These are phyloP conservation scores for Meriones psammophilus DNA, from an alignment of 2,797 vertebrate genomes.

Conservation along the genomic window DNA sequence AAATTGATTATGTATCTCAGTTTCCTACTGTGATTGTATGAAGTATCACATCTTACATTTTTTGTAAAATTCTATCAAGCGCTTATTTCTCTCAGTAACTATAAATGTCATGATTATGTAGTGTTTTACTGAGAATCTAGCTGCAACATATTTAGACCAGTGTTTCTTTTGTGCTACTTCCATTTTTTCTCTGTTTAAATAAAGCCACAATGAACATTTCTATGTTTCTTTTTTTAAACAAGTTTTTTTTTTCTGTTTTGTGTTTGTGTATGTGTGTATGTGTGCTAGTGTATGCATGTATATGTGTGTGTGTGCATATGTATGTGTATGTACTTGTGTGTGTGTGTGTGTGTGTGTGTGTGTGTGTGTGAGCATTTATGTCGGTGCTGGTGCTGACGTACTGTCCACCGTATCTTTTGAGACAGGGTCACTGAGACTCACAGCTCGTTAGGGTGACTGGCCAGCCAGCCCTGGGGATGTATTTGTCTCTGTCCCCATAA, in stretches of 20 bases:
- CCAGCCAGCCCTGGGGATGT: neutral
- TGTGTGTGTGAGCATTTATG: neutral
- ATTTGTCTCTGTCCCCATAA: neutral
- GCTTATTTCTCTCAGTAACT: neutral
- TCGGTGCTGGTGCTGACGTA: neutral
- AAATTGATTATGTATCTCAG: neutral
- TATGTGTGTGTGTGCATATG: neutral
- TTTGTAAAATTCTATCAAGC: neutral
- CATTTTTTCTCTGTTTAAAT: neutral
- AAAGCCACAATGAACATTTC: neutral
- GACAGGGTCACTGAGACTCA: neutral
- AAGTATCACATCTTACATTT: slow-evolving; percentile 2
- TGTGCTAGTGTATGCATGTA: neutral
- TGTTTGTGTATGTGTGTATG: neutral
- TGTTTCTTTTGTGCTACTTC: neutral
- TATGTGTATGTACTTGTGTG: neutral
- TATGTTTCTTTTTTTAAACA: neutral
- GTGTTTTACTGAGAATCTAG: neutral
- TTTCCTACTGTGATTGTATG: neutral
- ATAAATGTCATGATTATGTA: neutral
- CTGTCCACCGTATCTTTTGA: neutral
- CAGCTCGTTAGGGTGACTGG: neutral
- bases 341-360: neutral
- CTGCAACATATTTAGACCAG: neutral
- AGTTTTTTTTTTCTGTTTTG: no score